These are phyloP conservation scores for Tanypteryx hageni DNA, from an alignment of 2,888 invertebrate genomes.

Conservation along the genomic window DNA sequence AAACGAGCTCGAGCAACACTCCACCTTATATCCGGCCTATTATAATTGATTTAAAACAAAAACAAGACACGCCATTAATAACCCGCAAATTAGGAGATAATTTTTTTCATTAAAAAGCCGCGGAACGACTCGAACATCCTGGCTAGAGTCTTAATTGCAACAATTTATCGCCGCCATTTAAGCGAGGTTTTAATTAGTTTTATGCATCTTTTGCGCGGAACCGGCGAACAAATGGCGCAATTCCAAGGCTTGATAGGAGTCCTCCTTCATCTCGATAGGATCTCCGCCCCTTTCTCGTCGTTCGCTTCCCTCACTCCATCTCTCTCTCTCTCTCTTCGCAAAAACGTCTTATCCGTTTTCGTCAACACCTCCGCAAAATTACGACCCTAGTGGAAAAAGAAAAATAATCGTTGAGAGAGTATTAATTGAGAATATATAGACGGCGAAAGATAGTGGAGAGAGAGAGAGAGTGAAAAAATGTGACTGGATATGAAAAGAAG, in stretches of 20 bases:
- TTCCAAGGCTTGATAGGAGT: slow-evolving; percentile 8
- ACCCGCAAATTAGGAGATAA: neutral
- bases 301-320: neutral
- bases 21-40: neutral
- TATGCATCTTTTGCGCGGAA: slow-evolving; percentile 4
- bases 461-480: neutral
- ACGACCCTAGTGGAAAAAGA: neutral
- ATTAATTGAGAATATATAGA: neutral
- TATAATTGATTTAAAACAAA: neutral
- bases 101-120: slow-evolving; percentile 8
- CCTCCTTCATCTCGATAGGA: neutral
- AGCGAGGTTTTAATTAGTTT: slow-evolving; percentile 28
- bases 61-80: neutral
- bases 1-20: neutral
- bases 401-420: neutral
- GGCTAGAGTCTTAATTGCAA: neutral
- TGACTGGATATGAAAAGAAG: neutral
- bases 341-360: slow-evolving; percentile 20
- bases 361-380: slow-evolving; percentile 1
- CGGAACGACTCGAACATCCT: neutral
- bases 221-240: slow-evolving; percentile 6
- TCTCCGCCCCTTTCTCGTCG: neutral
- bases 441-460: neutral
- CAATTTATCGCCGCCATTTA: slow-evolving; percentile 22
- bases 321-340: neutral